Base-by-base conservation (phyloP, 2,113 vertebrate species). In the Indri indri region DNA sequence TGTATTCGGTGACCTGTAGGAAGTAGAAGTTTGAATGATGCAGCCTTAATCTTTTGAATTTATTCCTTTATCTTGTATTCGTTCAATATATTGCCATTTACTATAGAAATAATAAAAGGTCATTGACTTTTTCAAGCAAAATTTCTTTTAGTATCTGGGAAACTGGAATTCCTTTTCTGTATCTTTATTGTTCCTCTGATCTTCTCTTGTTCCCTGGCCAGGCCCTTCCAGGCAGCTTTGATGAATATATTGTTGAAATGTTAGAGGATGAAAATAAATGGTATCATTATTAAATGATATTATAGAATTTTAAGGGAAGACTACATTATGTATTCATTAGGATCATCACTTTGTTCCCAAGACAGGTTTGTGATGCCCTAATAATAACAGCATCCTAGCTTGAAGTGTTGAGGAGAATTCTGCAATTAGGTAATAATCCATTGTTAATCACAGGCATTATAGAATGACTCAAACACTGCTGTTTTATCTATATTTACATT, bases 21-120 rank as follows among this genome's bases (percentile, higher is more conserved):
- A 42, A 54, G 70, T 20, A 40, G 54, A 34, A 40, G 40, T 76
- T 74, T 81, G 42, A 22, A 86, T 63, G 66, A 47, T 34, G 63
- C 27, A 96, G 23, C 52, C 13, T 85, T 85, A 40, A 65, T 95
- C 52, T 90, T 90, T 85, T 93, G 42, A 96, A 76, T 52, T 32
- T 73, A 61, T 89, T 54, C 22, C 22, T 93, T 95, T 61, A 76
- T 66, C 22, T 61, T 57, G 57, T 66, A 40, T n/a, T 80, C 91
- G 16, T 82, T 82, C 32, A 74, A 16, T 52, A 52, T 54, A 59
- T 73, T 92, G n/a, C 54, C 37, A 57, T 23, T 82, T 88, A 57
- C 25, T 65, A 30, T 74, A 74, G 27, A 86, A 80, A 79, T 57
- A 85, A 17, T 37, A 74, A 87, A 95, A 91, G n/a, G 5, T 54